These are phyloP conservation scores for Proales similis DNA, from an alignment of 1,140 invertebrate species.

Conservation along the genomic window DNA sequence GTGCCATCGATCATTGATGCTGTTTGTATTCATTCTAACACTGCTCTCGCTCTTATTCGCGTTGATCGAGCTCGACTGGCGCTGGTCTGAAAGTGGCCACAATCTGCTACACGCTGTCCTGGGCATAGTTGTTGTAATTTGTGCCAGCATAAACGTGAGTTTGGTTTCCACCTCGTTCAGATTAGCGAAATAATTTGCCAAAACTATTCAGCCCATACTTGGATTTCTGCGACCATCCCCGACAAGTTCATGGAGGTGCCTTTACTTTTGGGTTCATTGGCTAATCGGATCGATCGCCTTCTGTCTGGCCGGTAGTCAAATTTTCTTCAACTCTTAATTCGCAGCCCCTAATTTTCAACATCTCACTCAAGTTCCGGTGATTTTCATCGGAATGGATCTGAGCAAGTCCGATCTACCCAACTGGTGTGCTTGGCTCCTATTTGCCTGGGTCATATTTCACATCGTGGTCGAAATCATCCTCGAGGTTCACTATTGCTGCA, in stretches of 20 bases:
- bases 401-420: slow-evolving; percentile 3
- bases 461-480: slow-evolving; percentile 36
- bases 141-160: slow-evolving; percentile 28
- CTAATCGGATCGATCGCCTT: slow-evolving; percentile 16
- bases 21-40: slow-evolving; percentile 24
- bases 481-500: slow-evolving; percentile 37
- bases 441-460: slow-evolving; percentile 38
- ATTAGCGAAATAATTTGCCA: background rate
- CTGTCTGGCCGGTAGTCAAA: slow-evolving; percentile 36
- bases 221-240: slow-evolving; percentile 26
- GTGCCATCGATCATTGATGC: slow-evolving; percentile 24
- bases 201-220: slow-evolving; percentile 8
- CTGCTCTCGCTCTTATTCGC: slow-evolving; percentile 18
- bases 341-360: background rate
- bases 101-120: slow-evolving; percentile 27
- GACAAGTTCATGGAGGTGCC: slow-evolving; percentile 9
- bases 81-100: slow-evolving; percentile 10
- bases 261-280: slow-evolving; percentile 38
- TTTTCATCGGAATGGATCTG: slow-evolving; percentile 37
- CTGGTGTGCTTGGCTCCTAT: slow-evolving; percentile 33
- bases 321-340: background rate
- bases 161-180: background rate
- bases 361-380: slow-evolving; percentile 18
- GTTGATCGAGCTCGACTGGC: slow-evolving; percentile 30
- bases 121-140: slow-evolving; percentile 28